Evolutionary conservation across 2,797 vertebrate species (phyloP).

Genomic region (Gadopsis marmoratus): DNA sequence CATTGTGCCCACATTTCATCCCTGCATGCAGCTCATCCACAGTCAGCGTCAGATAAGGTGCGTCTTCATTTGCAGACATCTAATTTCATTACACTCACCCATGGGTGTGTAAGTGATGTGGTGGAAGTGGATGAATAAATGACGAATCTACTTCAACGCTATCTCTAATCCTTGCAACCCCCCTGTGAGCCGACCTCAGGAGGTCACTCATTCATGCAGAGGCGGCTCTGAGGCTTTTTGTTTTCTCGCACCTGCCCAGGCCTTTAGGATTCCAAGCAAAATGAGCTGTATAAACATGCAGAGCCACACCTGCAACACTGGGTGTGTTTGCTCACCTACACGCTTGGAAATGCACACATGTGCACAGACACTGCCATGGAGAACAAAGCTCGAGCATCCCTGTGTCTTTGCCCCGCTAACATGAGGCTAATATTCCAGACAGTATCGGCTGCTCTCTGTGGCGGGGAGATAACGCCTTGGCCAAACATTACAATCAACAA

Average conservation of each 20-base stretch:
- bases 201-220: constrained; percentile 43
- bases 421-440: constrained; percentile 65
- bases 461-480: constrained; percentile 65
- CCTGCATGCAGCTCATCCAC: constrained; percentile 1
- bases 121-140: constrained; percentile 79
- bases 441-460: constrained; percentile 65
- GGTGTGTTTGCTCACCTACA: constrained; percentile 21
- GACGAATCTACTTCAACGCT: constrained; percentile 71
- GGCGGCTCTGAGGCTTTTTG: background rate
- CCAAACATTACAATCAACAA: constrained; percentile 69
- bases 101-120: constrained; percentile 51
- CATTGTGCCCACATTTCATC: constrained; percentile 36
- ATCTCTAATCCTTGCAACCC: constrained; percentile 67
- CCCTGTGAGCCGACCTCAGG: constrained; percentile 68
- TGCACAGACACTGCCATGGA: constrained; percentile 7
- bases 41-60: constrained; percentile 48
- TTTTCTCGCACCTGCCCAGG: constrained; percentile 8
- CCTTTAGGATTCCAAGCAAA: constrained; percentile 1
- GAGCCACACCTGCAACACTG: constrained; percentile 19
- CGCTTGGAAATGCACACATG: background rate
- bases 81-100: constrained; percentile 67
- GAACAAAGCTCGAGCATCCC: constrained; percentile 47
- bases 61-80: constrained; percentile 60
- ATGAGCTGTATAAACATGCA: constrained; percentile 28
- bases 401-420: constrained; percentile 48